Evolutionary conservation across 53 echinoderm and acorn worm species (phyloP), one percentile per base, ranked within the genome.

Genomic region (Glandiceps talaboti): DNA sequence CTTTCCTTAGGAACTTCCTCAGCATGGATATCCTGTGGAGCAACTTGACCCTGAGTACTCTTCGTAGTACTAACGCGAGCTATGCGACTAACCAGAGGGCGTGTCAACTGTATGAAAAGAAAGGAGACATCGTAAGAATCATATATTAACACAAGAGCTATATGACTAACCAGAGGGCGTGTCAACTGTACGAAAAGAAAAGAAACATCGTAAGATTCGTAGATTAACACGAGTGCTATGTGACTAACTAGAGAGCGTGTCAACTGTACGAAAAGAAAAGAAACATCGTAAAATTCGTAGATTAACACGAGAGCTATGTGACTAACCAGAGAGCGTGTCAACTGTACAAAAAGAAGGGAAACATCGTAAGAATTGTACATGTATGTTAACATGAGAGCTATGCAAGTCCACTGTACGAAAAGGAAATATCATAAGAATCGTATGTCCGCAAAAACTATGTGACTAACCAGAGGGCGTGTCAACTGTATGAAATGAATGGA

Each of bases 1-100:
- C 90, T 86, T 28, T 32, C 75, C 72, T 64, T 72, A 27, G 31
- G 20, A 20, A 20, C 64, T 20, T 45, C 64, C 20, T 45, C 64
- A 45, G 64, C 64, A 6, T 45, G 64, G 6, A 45, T 20, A 45
- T 45, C 64, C 20, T 45, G 64, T 6, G 64, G 64, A 45, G 64
- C 64, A 45, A 45, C 64, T 45, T 45, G 64, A 20, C 64, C 64
- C 6, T 20, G 64, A 20, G 6, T 45, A 45, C 64, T 45, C 20
- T 45, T 45, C 6, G 64, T 45, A 45, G 64, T 45, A 45, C 64
- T 45, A 12, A 45, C 64, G 20, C 64, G 20, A 45, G 64, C 64
- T 45, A 45, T 6, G 20, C 64, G 64, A 20, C 20, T 45, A 12
- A 6, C 20, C 64, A 45, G 64, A 12, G 64, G 64, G 64, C 64